phyloP scores from a whole-genome alignment of 2,888 invertebrate species.

The Hydrotaea cyrtoneurina region DNA sequence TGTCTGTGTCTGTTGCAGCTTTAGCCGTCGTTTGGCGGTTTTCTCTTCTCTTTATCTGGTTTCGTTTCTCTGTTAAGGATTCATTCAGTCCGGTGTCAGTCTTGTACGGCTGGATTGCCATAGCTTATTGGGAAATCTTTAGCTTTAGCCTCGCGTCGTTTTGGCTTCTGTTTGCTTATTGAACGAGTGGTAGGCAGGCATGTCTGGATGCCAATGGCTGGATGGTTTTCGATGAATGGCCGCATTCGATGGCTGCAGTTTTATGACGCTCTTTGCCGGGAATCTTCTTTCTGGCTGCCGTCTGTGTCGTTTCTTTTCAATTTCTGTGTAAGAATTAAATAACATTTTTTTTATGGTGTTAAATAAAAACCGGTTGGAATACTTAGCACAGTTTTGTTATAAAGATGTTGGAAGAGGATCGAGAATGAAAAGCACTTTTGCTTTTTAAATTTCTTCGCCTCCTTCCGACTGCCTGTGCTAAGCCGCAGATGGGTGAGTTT shows the following conservation, averaged over 20 bases:
- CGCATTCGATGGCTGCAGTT: constrained; percentile 35
- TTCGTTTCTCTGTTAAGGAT: constrained; percentile 22
- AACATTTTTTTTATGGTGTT: constrained; percentile 58
- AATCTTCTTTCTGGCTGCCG: constrained; percentile 8
- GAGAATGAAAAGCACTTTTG: constrained; percentile 52
- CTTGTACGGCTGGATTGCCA: not conserved
- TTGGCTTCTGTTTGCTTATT: constrained; percentile 53
- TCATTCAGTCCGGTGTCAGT: constrained; percentile 5
- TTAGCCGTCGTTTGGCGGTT: constrained; percentile 44
- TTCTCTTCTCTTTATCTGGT: not conserved
- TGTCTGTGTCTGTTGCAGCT: constrained; percentile 49
- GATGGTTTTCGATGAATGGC: constrained; percentile 35
- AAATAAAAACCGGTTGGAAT: constrained; percentile 63
- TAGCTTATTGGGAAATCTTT: constrained; percentile 40
- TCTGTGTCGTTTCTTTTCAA: constrained; percentile 22
- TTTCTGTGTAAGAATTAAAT: constrained; percentile 59
- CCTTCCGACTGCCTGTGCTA: not conserved
- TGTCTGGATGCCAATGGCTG: constrained; percentile 29
- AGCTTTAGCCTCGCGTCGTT: constrained; percentile 62
- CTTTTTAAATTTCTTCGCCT: constrained; percentile 34
- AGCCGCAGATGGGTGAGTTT: not conserved
- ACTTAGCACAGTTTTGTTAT: constrained; percentile 57
- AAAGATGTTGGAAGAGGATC: not conserved
- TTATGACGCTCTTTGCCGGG: constrained; percentile 59
- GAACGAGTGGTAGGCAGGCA: constrained; percentile 38